Evolutionary conservation across 1,140 invertebrate genomes (phyloP), one percentile per base, ranked within the genome.

Genomic region (Cecropterus lyciades): DNA sequence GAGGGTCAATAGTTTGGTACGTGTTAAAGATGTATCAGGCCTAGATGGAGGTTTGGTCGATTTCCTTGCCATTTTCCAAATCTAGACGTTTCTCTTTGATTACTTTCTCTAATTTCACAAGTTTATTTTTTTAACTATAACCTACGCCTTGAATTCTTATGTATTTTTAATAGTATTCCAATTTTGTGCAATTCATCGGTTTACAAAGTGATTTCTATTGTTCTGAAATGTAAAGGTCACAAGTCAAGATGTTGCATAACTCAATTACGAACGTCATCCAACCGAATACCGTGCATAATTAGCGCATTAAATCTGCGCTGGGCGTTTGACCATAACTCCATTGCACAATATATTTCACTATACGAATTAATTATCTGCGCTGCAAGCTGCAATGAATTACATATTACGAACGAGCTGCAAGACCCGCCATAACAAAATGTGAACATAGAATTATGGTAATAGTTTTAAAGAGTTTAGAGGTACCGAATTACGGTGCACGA

Each of bases 401-500:
- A 69, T 56, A 62, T 66, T 57, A 57, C 43, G 69, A 69, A 73
- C 53, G 67, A 74, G 67, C 71, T 49, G 69, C 75, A 77, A 75
- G 66, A 69, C 64, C 74, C 77, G 80, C 77, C 78, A 79, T 84
- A 75, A 87, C 85, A 87, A 72, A 84, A 83, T 85, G 79, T 77
- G 79, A 84, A 79, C 73, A 77, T 76, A 75, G 77, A 88, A 83
- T 86, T 86, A 88, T 90, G 80, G 80, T 88, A 83, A 83, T 88
- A 86, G 84, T 87, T 85, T 85, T 85, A 89, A 88, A 84, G 73
- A 87, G 79, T 87, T 84, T 84, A 82, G 80, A 84, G 79, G 73
- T 78, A 77, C 76, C 75, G 69, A 85, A 88, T 82, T 85, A 83
- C 79, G 79, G 64, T 72, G 69, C 71, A 72, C 68, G 70, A 63